phyloP scores from a whole-genome alignment of 2,888 invertebrate genomes.

The Petrolisthes manimaculis region DNA sequence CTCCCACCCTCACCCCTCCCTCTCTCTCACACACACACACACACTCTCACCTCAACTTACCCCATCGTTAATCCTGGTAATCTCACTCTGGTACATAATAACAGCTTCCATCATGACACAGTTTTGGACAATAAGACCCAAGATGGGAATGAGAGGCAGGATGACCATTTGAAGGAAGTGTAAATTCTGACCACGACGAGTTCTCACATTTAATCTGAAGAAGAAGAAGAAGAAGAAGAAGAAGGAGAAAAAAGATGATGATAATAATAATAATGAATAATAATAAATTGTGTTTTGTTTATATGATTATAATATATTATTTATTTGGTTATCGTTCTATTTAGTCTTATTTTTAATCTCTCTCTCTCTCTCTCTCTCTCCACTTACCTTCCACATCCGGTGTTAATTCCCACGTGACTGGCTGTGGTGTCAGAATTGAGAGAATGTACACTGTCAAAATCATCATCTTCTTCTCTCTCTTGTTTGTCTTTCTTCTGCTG shows the following conservation, averaged over 20 bases:
- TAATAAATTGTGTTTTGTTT: too few relatives aligned
- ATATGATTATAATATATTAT: too few relatives aligned
- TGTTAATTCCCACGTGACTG: slow-evolving; percentile 44
- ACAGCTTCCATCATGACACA: slow-evolving; percentile 48
- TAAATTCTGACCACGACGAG: slow-evolving; percentile 26
- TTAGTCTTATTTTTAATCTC: too few relatives aligned
- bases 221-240: too few relatives aligned
- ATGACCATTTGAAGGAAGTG: slow-evolving; percentile 57
- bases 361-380: too few relatives aligned
- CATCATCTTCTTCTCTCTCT: not conserved
- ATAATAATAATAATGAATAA: too few relatives aligned
- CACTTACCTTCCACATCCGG: slow-evolving; percentile 54
- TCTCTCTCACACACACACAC: slow-evolving; percentile 14
- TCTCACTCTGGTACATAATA: slow-evolving; percentile 45
- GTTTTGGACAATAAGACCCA: slow-evolving; percentile 51
- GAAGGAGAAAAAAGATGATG: too few relatives aligned
- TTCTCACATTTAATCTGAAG: slow-evolving; percentile 40
- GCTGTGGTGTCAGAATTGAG: slow-evolving; percentile 42
- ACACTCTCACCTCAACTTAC: slow-evolving; percentile 17
- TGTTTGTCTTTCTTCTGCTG: not conserved
- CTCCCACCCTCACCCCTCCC: not conserved
- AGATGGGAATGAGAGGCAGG: slow-evolving; percentile 47
- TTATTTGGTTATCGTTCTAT: too few relatives aligned
- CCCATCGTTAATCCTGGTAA: slow-evolving; percentile 43
- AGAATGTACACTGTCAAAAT: slow-evolving; percentile 29